phyloP scores from a whole-genome alignment of 2,797 vertebrate genomes.

The Rhinatrema bivittatum region DNA sequence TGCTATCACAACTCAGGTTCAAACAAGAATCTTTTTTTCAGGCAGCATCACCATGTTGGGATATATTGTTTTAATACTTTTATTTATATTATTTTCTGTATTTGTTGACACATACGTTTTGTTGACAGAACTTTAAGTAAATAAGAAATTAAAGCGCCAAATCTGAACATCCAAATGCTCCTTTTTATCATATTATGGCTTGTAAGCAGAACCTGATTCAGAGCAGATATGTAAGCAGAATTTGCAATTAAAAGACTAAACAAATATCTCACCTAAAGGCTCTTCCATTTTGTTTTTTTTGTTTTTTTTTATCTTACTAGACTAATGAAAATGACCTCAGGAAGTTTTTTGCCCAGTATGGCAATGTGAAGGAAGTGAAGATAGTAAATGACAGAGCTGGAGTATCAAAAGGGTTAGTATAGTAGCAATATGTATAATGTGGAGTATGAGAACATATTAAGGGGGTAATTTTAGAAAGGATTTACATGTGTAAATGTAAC shows the following conservation, averaged over 20 bases:
- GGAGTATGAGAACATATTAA: conserved; percentile 8
- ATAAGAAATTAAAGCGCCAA: background rate
- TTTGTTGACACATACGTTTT: conserved; percentile 18
- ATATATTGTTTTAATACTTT: background rate
- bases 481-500: too few relatives aligned
- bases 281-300: rapidly evolving
- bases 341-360: conserved; percentile 71
- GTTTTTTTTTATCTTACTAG: conserved; percentile 41
- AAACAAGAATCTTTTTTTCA: too few relatives aligned
- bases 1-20: too few relatives aligned
- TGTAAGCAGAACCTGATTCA: too few relatives aligned
- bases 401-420: conserved; percentile 75
- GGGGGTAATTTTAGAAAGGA: too few relatives aligned
- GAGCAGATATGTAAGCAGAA: too few relatives aligned
- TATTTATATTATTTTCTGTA: background rate
- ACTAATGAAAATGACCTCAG: conserved; percentile 70
- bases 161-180: background rate
- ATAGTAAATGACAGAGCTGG: conserved; percentile 72
- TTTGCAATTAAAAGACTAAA: conserved; percentile 3
- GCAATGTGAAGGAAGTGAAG: conserved; percentile 76
- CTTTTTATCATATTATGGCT: too few relatives aligned
- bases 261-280: conserved; percentile 5
- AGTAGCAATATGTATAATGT: conserved; percentile 11
- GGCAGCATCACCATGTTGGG: too few relatives aligned
- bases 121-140: background rate